A percentile compares a stretch with the other conserved stretches of the same genome.
Conservation (phyloP, 2,113 vertebrate genomes). For the Leptobrachium leishanense region DNA sequence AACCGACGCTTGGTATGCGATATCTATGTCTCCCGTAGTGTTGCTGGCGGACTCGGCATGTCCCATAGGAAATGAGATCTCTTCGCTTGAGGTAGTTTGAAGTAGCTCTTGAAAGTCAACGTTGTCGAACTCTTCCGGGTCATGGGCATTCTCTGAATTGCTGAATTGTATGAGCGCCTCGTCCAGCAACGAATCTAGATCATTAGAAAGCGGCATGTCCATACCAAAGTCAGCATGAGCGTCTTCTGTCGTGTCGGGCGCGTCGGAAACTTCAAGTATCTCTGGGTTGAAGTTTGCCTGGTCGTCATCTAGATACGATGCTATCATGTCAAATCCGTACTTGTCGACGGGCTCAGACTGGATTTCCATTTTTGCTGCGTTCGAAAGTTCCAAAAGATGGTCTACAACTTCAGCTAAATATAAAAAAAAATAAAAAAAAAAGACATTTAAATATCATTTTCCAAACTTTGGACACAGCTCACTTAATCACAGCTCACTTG, state of each 20-base stretch:
- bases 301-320: slow-evolving; percentile 63
- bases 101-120: slow-evolving; percentile 58
- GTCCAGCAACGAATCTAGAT: slow-evolving; percentile 78
- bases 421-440: slow-evolving; percentile 38
- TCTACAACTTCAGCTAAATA: slow-evolving; percentile 86
- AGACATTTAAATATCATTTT: not conserved
- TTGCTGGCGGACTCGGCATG: slow-evolving; percentile 52
- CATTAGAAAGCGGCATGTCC: slow-evolving; percentile 67
- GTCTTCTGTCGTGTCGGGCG: not conserved
- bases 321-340: slow-evolving; percentile 72
- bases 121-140: not conserved
- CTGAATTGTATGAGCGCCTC: slow-evolving; percentile 68
- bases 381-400: slow-evolving; percentile 87
- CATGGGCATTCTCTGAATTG: slow-evolving; percentile 55
- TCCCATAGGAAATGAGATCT: slow-evolving; percentile 50
- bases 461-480: too few relatives aligned
- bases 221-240: slow-evolving; percentile 51
- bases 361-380: slow-evolving; percentile 69
- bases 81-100: slow-evolving; percentile 53
- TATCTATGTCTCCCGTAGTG: not conserved
- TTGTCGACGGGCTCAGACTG: slow-evolving; percentile 50
- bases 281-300: slow-evolving; percentile 48
- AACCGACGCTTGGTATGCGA: not conserved
- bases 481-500: too few relatives aligned
- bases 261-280: slow-evolving; percentile 41